Percentiles rank a stretch among this genome's conserved stretches.
Evolutionary conservation across 2,113 vertebrate species (phyloP).

Genomic region (Cebidichthys violaceus): DNA sequence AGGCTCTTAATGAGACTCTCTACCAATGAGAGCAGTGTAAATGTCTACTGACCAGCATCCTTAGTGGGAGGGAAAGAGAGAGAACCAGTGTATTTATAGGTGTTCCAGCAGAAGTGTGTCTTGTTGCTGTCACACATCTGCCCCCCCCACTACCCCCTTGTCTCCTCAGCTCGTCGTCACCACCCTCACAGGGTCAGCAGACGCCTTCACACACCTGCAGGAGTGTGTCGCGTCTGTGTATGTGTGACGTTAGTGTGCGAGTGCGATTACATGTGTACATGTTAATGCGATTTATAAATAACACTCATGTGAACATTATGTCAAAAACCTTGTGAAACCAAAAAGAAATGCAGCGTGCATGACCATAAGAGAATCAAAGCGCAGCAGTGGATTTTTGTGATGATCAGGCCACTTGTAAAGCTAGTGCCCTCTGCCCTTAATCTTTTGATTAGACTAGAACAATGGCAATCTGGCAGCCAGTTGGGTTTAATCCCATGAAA

Average conservation of each 20-base stretch:
- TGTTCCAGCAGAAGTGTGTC: conserved; percentile 15
- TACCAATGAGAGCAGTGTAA: conserved; percentile 19
- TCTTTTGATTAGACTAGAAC: conserved; percentile 79
- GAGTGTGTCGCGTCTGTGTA: background rate
- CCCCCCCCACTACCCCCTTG: conserved; percentile 23
- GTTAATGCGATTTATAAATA: conserved; percentile 26
- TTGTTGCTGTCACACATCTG: conserved; percentile 46
- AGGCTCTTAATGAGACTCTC: conserved; percentile 46
- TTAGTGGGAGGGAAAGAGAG: background rate
- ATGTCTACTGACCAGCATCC: conserved; percentile 49
- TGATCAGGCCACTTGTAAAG: conserved; percentile 52
- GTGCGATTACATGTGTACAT: background rate
- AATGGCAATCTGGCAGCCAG: conserved; percentile 69
- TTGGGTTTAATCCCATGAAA: conserved; percentile 69
- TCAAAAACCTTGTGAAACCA: background rate
- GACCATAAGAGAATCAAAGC: background rate
- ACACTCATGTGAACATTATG: no score
- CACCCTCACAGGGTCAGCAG: conserved; percentile 40
- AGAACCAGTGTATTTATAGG: conserved; percentile 61
- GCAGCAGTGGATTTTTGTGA: conserved; percentile 10
- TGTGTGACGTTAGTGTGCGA: background rate
- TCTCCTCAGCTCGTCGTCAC: conserved; percentile 58
- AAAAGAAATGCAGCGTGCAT: background rate
- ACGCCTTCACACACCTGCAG: conserved; percentile 35
- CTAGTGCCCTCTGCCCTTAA: conserved; percentile 60